These are phyloP conservation scores for Onychomys leucogaster DNA, from an alignment of 2,797 vertebrate genomes.

Conservation along the genomic window DNA sequence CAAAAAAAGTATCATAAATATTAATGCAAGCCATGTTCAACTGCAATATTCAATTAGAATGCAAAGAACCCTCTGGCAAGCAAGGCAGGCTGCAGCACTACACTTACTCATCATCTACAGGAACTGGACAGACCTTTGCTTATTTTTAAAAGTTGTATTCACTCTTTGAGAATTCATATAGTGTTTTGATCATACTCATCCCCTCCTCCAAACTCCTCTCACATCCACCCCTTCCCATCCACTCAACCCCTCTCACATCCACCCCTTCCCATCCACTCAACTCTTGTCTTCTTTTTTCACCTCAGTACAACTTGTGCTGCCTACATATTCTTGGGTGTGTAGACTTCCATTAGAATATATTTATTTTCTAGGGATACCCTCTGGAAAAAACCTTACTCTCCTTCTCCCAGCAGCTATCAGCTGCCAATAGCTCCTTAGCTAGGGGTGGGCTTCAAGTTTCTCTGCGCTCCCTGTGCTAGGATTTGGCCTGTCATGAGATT, in stretches of 20 bases:
- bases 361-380: neutral
- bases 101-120: neutral
- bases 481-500: neutral
- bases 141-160: neutral
- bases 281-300: neutral
- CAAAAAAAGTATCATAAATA: neutral
- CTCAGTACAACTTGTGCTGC: neutral
- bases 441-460: neutral
- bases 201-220: neutral
- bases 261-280: too few relatives aligned
- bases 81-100: neutral
- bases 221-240: too few relatives aligned
- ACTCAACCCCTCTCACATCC: too few relatives aligned
- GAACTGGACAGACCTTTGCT: neutral
- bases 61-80: neutral
- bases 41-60: neutral
- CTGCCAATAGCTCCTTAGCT: neutral
- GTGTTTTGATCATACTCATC: neutral
- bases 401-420: neutral
- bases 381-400: neutral
- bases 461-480: neutral
- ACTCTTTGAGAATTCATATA: neutral
- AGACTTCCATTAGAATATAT: neutral
- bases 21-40: conserved; percentile 23
- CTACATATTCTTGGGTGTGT: neutral